A percentile compares a stretch with the other conserved stretches of the same genome.
Evolutionary conservation across 2,797 vertebrate genomes (phyloP).

Genomic region (Adrianichthys oophorus): DNA sequence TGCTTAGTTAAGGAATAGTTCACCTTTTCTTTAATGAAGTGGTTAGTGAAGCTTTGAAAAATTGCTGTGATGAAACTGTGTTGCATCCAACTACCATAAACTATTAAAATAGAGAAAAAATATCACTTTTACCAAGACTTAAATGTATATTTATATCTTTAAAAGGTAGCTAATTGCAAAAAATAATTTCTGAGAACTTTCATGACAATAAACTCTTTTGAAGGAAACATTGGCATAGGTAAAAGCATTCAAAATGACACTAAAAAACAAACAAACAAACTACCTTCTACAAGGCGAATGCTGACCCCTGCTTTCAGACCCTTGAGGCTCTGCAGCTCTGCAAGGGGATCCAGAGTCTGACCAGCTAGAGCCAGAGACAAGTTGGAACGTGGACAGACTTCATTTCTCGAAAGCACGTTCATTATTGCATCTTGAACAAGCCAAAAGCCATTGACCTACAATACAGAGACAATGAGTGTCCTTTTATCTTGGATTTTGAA

Average conservation of each 20-base stretch:
- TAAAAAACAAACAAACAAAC: not conserved
- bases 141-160: too few species aligned
- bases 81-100: too few species aligned
- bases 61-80: too few species aligned
- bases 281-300: constrained; percentile 80
- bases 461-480: constrained; percentile 2
- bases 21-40: too few species aligned
- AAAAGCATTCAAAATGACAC: not conserved
- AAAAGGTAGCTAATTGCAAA: too few species aligned
- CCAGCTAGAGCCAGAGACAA: constrained; percentile 71
- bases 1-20: too few species aligned
- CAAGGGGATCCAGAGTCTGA: constrained; percentile 66
- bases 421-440: constrained; percentile 78
- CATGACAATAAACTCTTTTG: not conserved
- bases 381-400: constrained; percentile 77
- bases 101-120: too few species aligned
- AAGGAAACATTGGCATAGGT: not conserved
- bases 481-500: not conserved
- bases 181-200: not conserved
- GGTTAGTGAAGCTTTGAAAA: too few species aligned
- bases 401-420: constrained; percentile 67
- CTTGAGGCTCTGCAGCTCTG: constrained; percentile 73
- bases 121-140: too few species aligned
- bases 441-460: constrained; percentile 79
- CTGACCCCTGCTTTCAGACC: constrained; percentile 75